Evolutionary conservation across 30 jellyfish, hydroid and myxozoan genomes (phyloP), one percentile per base, ranked within the genome.

Genomic region (Sanderia malayensis): DNA sequence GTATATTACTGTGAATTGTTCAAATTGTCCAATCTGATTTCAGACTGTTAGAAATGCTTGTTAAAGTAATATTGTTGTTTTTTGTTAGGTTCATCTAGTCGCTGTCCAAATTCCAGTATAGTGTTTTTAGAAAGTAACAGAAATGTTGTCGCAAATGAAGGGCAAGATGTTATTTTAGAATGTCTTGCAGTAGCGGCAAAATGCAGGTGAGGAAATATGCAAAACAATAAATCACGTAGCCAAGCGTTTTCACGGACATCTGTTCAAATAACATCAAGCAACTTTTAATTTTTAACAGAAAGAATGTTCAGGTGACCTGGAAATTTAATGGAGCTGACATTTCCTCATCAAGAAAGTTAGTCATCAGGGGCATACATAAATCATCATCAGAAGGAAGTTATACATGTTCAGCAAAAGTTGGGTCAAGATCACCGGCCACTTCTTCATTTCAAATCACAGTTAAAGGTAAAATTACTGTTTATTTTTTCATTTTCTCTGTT

Each of bases 151-250:
- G 64, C 65, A 37, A 64, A 63, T 37, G 89, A 67, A 49, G 89
- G 82, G 13, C 82, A 78, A 22, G 60, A 67, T 46, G 67, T 78
- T 33, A 23, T 67, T 22, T 47, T 78, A 58, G 89, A 78, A 66
- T 78, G 89, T 46, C 44, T 49, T 19, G 89, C 80, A 2, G 89
- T 78, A 15, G 82, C 89, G 52, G 41, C 19, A 28, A 67, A 46
- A 18, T 78, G 89, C 78, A 67, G 61, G 89, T 78, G n/a, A n/a
- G n/a, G n/a, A n/a, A n/a, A n/a, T n/a, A n/a, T n/a, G n/a, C n/a
- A n/a, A n/a, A n/a, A n/a, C n/a, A n/a, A n/a, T n/a, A n/a, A n/a
- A n/a, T n/a, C n/a, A n/a, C n/a, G n/a, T n/a, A n/a, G n/a, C n/a
- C n/a, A n/a, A n/a, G n/a, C n/a, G n/a, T n/a, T n/a, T n/a, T n/a